Percentiles rank a stretch among this genome's conserved stretches.
Evolutionary conservation across 2,888 invertebrate genomes (phyloP).

Genomic region (Philaethria dido): DNA sequence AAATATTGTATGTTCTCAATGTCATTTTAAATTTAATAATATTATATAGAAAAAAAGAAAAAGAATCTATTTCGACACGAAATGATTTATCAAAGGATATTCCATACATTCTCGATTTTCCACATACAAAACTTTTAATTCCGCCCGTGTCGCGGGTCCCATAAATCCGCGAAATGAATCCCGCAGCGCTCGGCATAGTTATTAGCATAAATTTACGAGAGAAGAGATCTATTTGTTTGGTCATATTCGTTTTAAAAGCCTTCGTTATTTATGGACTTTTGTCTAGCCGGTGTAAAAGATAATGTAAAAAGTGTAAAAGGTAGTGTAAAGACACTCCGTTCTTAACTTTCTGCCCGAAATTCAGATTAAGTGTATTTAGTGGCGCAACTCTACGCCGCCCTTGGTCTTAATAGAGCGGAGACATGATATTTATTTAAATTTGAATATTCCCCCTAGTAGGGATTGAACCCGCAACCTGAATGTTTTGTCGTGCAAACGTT

Average conservation of each 20-base stretch:
- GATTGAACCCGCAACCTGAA: no score
- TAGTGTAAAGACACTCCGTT: no score
- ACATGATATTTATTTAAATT: no score
- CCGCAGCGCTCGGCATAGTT: constrained; percentile 45
- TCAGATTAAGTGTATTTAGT: no score
- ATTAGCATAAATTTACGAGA: constrained; percentile 49
- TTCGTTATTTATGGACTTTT: constrained; percentile 31
- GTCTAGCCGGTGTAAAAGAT: constrained; percentile 18
- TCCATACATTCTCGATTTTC: constrained; percentile 26
- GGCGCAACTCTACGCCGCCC: no score
- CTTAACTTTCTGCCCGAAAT: no score
- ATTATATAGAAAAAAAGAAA: background rate
- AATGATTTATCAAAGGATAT: constrained; percentile 5
- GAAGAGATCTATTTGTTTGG: constrained; percentile 42
- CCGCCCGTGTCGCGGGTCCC: constrained; percentile 45
- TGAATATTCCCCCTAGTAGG: no score
- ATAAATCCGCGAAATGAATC: constrained; percentile 51
- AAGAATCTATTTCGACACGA: background rate
- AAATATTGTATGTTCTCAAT: no score
- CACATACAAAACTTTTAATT: constrained; percentile 49
- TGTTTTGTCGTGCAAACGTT: no score
- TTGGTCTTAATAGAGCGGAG: no score
- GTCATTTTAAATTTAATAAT: no score
- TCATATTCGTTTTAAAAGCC: constrained; percentile 37
- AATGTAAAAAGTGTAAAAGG: no score